phyloP scores from a whole-genome alignment of 2,888 invertebrate genomes.

The Tinea pellionella region DNA sequence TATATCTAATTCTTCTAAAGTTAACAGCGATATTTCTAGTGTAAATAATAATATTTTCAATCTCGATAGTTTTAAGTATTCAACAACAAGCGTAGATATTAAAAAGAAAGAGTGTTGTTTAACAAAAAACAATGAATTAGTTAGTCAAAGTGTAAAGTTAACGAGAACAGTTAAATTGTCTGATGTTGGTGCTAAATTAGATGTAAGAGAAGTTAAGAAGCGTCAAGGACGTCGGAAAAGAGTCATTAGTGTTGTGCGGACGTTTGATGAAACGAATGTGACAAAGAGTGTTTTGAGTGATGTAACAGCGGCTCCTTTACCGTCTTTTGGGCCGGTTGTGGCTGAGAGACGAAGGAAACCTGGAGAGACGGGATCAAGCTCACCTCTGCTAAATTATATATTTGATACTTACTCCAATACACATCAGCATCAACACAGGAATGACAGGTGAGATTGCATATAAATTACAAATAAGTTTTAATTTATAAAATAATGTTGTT shows the following conservation, averaged over 20 bases:
- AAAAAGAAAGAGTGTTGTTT: not conserved
- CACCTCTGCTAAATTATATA: slow-evolving; percentile 57
- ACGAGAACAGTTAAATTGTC: slow-evolving; percentile 17
- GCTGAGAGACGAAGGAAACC: slow-evolving; percentile 44
- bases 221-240: slow-evolving; percentile 19
- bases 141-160: slow-evolving; percentile 20
- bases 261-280: not conserved
- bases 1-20: slow-evolving; percentile 20
- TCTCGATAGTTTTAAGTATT: slow-evolving; percentile 29
- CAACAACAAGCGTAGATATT: not conserved
- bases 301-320: not conserved
- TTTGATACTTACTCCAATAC: slow-evolving; percentile 58
- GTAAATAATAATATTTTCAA: slow-evolving; percentile 25
- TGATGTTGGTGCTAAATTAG: slow-evolving; percentile 30
- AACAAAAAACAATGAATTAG: slow-evolving; percentile 19
- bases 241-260: slow-evolving; percentile 10
- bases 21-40: slow-evolving; percentile 35
- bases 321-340: slow-evolving; percentile 11
- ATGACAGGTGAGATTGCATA: slow-evolving; percentile 45
- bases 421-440: slow-evolving; percentile 47
- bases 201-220: slow-evolving; percentile 22
- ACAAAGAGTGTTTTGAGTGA: not conserved
- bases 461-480: too few relatives aligned
- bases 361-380: slow-evolving; percentile 54
- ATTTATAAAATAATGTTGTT: too few relatives aligned